phyloP scores from a whole-genome alignment of 2,797 vertebrate genomes.

The Prunella strophiata region DNA sequence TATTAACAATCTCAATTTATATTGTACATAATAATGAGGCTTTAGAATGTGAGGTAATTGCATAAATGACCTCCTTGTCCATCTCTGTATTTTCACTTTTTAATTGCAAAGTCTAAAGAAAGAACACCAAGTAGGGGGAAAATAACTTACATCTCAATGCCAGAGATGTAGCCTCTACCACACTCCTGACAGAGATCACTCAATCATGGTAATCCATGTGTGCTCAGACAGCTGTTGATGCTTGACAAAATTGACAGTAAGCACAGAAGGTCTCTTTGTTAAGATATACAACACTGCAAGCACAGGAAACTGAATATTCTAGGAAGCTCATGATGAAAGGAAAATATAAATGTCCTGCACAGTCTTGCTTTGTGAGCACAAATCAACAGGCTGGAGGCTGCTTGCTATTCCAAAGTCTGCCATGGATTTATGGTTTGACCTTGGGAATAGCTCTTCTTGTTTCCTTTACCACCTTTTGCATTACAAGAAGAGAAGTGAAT shows the following conservation, averaged over 20 bases:
- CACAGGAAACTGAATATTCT: not conserved
- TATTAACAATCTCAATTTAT: not conserved
- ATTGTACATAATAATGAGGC: not conserved
- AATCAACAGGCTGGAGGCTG: not conserved
- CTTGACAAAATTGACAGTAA: conserved; percentile 39
- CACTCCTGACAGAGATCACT: not conserved
- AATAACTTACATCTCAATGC: not conserved
- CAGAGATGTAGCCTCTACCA: not conserved
- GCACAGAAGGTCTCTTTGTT: not conserved
- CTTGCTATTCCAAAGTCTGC: not conserved
- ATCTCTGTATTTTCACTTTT: not conserved
- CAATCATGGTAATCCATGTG: not conserved
- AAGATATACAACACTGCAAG: not conserved
- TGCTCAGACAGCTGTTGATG: not conserved
- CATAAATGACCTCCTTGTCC: not conserved
- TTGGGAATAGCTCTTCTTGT: not conserved
- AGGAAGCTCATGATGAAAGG: not conserved
- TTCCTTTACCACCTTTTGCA: conserved; percentile 4
- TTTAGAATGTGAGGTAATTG: not conserved
- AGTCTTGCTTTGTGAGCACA: not conserved
- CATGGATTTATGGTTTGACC: conserved; percentile 17
- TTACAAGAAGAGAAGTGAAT: conserved; percentile 19
- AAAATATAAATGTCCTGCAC: not conserved
- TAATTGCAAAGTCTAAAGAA: not conserved
- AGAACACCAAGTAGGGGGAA: not conserved